These are phyloP conservation scores for Pachycephus smyrnensis DNA, from an alignment of 2,888 invertebrate genomes.

Conservation along the genomic window DNA sequence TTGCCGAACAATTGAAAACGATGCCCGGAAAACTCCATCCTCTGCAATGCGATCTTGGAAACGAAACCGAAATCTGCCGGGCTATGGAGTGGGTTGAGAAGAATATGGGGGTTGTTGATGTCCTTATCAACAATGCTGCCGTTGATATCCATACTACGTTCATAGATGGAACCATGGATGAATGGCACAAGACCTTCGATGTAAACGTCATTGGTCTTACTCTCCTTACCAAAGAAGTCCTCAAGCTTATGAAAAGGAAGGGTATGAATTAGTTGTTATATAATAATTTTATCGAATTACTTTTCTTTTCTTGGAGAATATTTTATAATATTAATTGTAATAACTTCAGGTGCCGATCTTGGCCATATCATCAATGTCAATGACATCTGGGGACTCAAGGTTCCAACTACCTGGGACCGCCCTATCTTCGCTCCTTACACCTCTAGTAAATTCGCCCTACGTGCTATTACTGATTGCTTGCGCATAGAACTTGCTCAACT, in stretches of 20 bases:
- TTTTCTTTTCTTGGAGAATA: neutral
- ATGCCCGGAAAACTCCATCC: constrained; percentile 58
- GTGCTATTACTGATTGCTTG: constrained; percentile 65
- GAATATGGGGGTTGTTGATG: constrained; percentile 69
- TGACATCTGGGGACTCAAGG: constrained; percentile 31
- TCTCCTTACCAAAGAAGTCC: constrained; percentile 35
- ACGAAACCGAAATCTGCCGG: constrained; percentile 67
- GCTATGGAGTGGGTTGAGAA: constrained; percentile 69
- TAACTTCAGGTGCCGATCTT: neutral
- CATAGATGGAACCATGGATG: constrained; percentile 39
- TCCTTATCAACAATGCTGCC: constrained; percentile 73
- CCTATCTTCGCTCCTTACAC: constrained; percentile 56
- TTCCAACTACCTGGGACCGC: constrained; percentile 23
- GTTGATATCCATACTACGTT: constrained; percentile 46
- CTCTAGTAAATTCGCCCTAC: constrained; percentile 67
- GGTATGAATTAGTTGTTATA: constrained; percentile 24
- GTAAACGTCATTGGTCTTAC: constrained; percentile 40
- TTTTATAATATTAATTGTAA: neutral
- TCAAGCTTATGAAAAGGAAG: constrained; percentile 44
- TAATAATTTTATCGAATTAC: neutral
- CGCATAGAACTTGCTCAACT: constrained; percentile 63
- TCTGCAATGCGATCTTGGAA: constrained; percentile 69
- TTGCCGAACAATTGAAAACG: constrained; percentile 39
- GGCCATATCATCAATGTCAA: constrained; percentile 16
- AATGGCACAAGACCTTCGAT: constrained; percentile 40